Conservation (phyloP, 1,140 invertebrate genomes). For the Eulimnadia texana region DNA sequence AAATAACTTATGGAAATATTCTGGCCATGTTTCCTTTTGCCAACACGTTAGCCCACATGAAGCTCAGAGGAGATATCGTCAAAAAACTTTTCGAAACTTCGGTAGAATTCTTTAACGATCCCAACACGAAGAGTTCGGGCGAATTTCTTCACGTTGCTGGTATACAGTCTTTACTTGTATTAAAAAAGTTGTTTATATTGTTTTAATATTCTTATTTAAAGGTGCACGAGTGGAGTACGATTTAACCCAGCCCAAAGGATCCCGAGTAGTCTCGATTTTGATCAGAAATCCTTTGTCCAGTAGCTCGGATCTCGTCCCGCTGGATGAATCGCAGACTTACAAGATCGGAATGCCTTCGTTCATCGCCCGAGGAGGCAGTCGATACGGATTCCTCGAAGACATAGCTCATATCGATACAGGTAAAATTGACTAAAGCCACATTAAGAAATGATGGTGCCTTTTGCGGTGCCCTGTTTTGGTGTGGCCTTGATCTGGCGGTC, state of each 20-base stretch:
- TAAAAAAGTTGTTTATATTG: neutral
- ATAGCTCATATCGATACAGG: neutral
- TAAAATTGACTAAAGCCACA: neutral
- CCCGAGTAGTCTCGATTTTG: neutral
- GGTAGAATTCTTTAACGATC: neutral
- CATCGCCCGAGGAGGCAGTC: conserved; percentile 6
- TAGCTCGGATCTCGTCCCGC: neutral
- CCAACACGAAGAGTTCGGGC: neutral
- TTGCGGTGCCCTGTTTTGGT: no score
- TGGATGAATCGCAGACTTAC: neutral
- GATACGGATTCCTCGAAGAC: neutral
- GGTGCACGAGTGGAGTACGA: conserved; percentile 10
- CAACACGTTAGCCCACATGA: neutral
- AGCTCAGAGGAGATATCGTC: neutral
- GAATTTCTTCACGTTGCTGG: conserved; percentile 10
- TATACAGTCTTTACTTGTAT: neutral
- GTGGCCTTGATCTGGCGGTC: no score
- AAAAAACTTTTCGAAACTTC: conserved; percentile 2
- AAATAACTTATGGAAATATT: conserved; percentile 6
- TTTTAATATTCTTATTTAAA: neutral
- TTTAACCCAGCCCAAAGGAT: neutral
- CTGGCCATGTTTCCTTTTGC: conserved; percentile 6
- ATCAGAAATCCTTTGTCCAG: neutral
- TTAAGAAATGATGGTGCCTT: neutral
- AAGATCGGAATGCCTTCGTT: conserved; percentile 11